These are phyloP conservation scores for Platycercus adscitus DNA, from an alignment of 2,113 vertebrate species.

Conservation along the genomic window DNA sequence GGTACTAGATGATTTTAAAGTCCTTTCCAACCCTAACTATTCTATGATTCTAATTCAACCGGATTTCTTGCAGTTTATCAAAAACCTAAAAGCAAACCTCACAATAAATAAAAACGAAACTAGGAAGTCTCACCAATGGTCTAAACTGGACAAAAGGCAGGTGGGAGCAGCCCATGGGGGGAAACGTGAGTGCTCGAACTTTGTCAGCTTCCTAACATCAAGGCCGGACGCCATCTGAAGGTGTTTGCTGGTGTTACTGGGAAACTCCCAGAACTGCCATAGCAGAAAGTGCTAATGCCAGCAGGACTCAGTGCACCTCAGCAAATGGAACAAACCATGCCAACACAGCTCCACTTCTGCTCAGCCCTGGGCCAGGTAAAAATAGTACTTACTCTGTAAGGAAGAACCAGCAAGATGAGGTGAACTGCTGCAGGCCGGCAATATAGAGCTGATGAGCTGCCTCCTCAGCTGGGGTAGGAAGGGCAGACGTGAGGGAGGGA, in stretches of 20 bases:
- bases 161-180: not conserved
- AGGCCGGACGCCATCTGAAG: not conserved
- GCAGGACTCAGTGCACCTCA: fast-evolving
- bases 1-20: too few species aligned
- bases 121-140: not conserved
- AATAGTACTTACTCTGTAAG: not conserved
- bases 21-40: too few species aligned
- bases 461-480: fast-evolving
- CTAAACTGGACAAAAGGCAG: fast-evolving
- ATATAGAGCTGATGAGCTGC: fast-evolving
- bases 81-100: not conserved
- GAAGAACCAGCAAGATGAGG: fast-evolving
- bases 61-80: not conserved
- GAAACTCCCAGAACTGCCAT: not conserved
- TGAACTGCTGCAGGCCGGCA: fast-evolving
- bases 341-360: not conserved
- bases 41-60: not conserved
- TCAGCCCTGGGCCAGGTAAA: not conserved
- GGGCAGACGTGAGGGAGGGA: not conserved
- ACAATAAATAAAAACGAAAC: not conserved
- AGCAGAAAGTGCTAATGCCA: not conserved
- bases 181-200: fast-evolving
- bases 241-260: not conserved
- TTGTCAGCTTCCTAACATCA: fast-evolving
- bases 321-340: fast-evolving